Evolutionary conservation across 2,888 invertebrate species (phyloP).

Genomic region (Copidosoma aretas): DNA sequence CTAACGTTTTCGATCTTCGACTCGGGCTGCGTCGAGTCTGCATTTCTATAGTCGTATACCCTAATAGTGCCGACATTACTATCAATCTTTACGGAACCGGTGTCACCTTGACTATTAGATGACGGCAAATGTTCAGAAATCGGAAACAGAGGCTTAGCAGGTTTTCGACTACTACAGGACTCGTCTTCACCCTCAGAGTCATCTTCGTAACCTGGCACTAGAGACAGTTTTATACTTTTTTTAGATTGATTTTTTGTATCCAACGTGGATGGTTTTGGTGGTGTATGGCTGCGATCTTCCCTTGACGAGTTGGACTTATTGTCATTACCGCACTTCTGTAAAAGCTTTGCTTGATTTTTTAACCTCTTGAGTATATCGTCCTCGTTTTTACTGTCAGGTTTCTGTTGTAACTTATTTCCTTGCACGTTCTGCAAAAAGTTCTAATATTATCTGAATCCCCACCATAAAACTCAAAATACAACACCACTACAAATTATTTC

Average conservation of each 20-base stretch:
- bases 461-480: constrained; percentile 1
- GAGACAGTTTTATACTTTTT: constrained; percentile 56
- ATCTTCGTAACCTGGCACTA: constrained; percentile 67
- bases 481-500: background rate
- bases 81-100: constrained; percentile 45
- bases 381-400: constrained; percentile 51
- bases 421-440: constrained; percentile 9
- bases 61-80: constrained; percentile 43
- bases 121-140: constrained; percentile 54
- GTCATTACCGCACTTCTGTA: constrained; percentile 47
- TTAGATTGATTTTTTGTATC: background rate
- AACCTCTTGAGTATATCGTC: constrained; percentile 60
- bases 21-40: constrained; percentile 10
- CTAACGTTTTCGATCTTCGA: constrained; percentile 18
- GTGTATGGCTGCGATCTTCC: constrained; percentile 17
- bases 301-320: background rate
- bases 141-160: constrained; percentile 63
- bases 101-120: constrained; percentile 18
- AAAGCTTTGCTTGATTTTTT: constrained; percentile 61
- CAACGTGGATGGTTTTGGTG: background rate
- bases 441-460: too few relatives aligned
- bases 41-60: constrained; percentile 47
- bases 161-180: constrained; percentile 30
- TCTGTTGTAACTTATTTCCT: background rate
- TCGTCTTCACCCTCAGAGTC: constrained; percentile 65